Evolutionary conservation across 2,888 invertebrate species (phyloP), one percentile per base, ranked within the genome.

Genomic region (Callyntrura sp.): DNA sequence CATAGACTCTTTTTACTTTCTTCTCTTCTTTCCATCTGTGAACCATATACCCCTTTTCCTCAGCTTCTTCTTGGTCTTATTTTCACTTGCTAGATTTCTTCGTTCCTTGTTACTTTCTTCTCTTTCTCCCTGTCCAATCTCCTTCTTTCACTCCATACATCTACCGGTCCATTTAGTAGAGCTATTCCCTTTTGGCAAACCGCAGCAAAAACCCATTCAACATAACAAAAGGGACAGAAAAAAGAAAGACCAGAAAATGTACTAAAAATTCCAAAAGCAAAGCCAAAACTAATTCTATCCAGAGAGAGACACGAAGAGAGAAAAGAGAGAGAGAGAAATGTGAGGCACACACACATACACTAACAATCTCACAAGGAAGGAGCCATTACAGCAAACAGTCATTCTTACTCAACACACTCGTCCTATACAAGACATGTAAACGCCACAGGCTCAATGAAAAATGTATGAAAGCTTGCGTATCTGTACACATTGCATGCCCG

Each of bases 221-320:
- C 82, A 88, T 73, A 88, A 82, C 88, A 88, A 88, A 88, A 88
- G 88, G 23, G 78, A 57, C 81, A 78, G 85, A 45, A 79, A 86
- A 79, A 73, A 79, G 65, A 87, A 87, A 81, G 86, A 51, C 28
- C n/a, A 51, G 78, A 87, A 78, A 78, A 79, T 81, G 86, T 81
- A 87, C 79, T 87, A 87, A 87, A 87, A 87, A 87, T 86, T 82
- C 88, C 88, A 82, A 88, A 73, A 88, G 82, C 88, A 88, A 88
- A 88, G 82, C 82, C 82, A 82, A 88, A 73, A 79, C 88, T 88
- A 82, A 82, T 82, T 82, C 62, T 73, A 45, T 20, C 12, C 25
- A 43, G 25, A 6, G 9, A 78, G 51, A 55, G 70, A 3, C 8
- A 9, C 3, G 17, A 8, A 60, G 60, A 51, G 11, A 51, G 11